Conservation (phyloP, 2,113 vertebrate species). For the Pelmatolapia mariae region DNA sequence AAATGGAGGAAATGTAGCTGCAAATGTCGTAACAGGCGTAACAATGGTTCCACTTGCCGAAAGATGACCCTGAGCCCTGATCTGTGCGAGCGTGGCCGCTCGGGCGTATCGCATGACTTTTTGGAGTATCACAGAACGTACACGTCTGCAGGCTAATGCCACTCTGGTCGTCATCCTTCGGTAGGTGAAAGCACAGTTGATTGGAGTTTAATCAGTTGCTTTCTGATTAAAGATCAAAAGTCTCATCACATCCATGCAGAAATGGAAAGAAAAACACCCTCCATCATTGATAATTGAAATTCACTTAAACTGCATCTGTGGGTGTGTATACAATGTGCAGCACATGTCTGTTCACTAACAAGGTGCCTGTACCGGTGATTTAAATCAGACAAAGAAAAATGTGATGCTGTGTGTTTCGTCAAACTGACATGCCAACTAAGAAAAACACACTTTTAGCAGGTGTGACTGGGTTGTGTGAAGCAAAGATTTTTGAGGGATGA, state of each 20-base stretch:
- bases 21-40: slow-evolving; percentile 64
- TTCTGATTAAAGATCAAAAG: slow-evolving; percentile 75
- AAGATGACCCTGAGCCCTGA: slow-evolving; percentile 68
- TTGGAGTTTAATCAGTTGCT: slow-evolving; percentile 75
- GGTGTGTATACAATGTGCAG: slow-evolving; percentile 7
- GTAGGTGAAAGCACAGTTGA: slow-evolving; percentile 71
- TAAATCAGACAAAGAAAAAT: neutral
- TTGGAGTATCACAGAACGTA: neutral
- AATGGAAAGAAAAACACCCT: slow-evolving; percentile 75
- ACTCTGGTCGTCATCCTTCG: slow-evolving; percentile 68
- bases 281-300: slow-evolving; percentile 77
- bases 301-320: slow-evolving; percentile 47
- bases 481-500: slow-evolving; percentile 66
- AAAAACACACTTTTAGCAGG: neutral
- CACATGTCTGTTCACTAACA: neutral
- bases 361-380: neutral
- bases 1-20: slow-evolving; percentile 59
- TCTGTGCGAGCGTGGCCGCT: slow-evolving; percentile 26
- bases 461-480: neutral
- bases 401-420: neutral
- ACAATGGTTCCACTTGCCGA: slow-evolving; percentile 72
- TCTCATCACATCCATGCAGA: slow-evolving; percentile 78
- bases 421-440: neutral
- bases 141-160: neutral
- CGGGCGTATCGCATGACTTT: slow-evolving; percentile 25